These are phyloP conservation scores for Ectemnius lituratus DNA, from an alignment of 2,888 invertebrate genomes.

Conservation along the genomic window DNA sequence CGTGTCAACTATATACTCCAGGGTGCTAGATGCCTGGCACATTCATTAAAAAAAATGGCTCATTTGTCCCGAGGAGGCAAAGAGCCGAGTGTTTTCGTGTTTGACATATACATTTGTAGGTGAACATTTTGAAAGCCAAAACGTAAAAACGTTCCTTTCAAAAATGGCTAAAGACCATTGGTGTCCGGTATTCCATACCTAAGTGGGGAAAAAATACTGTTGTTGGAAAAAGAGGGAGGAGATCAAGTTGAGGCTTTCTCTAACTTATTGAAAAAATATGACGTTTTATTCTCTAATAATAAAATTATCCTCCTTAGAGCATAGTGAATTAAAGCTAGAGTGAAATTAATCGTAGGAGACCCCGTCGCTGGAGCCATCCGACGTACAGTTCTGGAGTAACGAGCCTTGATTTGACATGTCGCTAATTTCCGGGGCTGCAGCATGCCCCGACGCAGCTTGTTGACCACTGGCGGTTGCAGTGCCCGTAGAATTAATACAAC, in stretches of 20 bases:
- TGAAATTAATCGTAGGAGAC: conserved; percentile 57
- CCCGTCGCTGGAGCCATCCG: conserved; percentile 55
- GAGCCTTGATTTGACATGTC: conserved; percentile 49
- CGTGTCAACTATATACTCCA: too few relatives aligned
- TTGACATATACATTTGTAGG: too few relatives aligned
- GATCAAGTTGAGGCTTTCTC: not conserved
- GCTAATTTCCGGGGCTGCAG: conserved; percentile 13
- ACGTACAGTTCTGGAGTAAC: conserved; percentile 56
- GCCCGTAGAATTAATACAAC: conserved; percentile 2
- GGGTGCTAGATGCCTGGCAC: not conserved
- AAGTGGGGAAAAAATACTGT: too few relatives aligned
- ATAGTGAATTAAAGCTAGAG: conserved; percentile 24
- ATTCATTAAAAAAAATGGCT: conserved; percentile 20
- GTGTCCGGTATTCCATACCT: too few relatives aligned
- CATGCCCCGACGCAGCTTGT: conserved; percentile 23
- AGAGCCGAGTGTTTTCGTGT: too few relatives aligned
- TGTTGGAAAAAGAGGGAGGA: too few relatives aligned
- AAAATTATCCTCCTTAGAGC: conserved; percentile 56
- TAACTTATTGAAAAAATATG: conserved; percentile 57
- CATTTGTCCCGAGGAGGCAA: not conserved
- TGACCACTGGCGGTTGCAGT: too few relatives aligned
- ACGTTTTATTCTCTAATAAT: conserved; percentile 60
- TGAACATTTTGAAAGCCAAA: too few relatives aligned
- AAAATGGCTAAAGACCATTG: too few relatives aligned
- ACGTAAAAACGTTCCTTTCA: too few relatives aligned